These are phyloP conservation scores for Lasioglossum vierecki DNA, from an alignment of 2,888 invertebrate genomes.

Conservation along the genomic window DNA sequence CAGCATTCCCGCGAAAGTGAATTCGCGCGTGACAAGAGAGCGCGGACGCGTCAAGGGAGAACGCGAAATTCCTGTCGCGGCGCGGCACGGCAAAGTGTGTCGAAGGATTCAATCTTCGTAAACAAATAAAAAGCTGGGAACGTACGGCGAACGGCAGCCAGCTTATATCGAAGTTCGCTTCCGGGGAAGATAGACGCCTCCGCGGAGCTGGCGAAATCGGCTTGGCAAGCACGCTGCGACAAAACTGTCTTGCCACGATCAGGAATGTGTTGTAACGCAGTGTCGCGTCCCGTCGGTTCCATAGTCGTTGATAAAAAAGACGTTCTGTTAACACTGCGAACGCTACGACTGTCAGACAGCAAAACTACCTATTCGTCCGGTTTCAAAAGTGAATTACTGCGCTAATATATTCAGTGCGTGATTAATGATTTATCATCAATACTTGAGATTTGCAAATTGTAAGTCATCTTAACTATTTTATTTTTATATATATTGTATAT, in stretches of 20 bases:
- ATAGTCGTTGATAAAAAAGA: not conserved
- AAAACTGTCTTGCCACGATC: not conserved
- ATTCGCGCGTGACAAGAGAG: conserved; percentile 9
- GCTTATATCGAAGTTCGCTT: conserved; percentile 24
- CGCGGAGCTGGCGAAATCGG: conserved; percentile 7
- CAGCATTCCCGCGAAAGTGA: not conserved
- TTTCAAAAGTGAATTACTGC: not conserved
- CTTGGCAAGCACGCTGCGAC: not conserved
- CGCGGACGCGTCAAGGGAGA: not conserved
- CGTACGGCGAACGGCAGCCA: not conserved
- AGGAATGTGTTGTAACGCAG: not conserved
- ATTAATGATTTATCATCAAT: not conserved
- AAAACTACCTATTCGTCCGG: not conserved
- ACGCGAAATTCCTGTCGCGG: not conserved
- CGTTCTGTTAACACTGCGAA: not conserved
- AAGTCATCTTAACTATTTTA: no score
- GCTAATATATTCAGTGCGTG: not conserved
- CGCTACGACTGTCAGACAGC: not conserved
- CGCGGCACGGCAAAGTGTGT: not conserved
- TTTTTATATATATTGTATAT: no score
- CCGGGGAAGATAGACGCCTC: conserved; percentile 17
- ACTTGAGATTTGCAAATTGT: not conserved
- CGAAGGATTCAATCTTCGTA: conserved; percentile 3
- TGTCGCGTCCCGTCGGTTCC: not conserved
- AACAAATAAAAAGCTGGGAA: conserved; percentile 21